Evolutionary conservation across 2,888 invertebrate species (phyloP).

Genomic region (Siphlonurus alternatus): DNA sequence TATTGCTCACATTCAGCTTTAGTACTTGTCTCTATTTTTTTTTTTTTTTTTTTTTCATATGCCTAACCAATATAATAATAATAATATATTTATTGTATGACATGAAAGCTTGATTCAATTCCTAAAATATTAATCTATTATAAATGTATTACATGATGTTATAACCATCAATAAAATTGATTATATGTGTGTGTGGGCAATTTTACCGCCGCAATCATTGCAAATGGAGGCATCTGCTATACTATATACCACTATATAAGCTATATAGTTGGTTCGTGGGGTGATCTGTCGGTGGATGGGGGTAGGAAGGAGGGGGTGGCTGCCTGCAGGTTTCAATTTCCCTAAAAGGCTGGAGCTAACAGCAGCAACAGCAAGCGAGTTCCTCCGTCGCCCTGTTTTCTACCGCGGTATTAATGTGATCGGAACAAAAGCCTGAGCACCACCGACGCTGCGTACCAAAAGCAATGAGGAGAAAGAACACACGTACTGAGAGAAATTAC

Average conservation of each 20-base stretch:
- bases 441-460: too few species aligned
- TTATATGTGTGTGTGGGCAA: not conserved
- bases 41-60: too few species aligned
- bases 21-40: too few species aligned
- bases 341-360: slow-evolving; percentile 8
- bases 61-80: too few species aligned
- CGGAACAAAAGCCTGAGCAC: too few species aligned
- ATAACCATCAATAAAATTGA: slow-evolving; percentile 2
- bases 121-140: slow-evolving; percentile 3
- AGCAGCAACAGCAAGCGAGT: too few species aligned
- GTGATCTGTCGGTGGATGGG: not conserved
- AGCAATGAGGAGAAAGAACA: too few species aligned
- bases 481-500: too few species aligned
- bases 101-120: not conserved
- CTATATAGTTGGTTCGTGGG: too few species aligned
- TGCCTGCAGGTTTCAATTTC: slow-evolving; percentile 10
- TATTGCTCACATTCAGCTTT: too few species aligned
- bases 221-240: not conserved
- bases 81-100: not conserved
- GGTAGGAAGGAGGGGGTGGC: not conserved
- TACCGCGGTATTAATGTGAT: too few species aligned
- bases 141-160: not conserved
- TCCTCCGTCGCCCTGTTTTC: too few species aligned
- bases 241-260: not conserved
- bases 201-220: slow-evolving; percentile 4